These are phyloP conservation scores for Ectropis crepuscularia DNA, from an alignment of 2,888 invertebrate genomes.

Conservation along the genomic window DNA sequence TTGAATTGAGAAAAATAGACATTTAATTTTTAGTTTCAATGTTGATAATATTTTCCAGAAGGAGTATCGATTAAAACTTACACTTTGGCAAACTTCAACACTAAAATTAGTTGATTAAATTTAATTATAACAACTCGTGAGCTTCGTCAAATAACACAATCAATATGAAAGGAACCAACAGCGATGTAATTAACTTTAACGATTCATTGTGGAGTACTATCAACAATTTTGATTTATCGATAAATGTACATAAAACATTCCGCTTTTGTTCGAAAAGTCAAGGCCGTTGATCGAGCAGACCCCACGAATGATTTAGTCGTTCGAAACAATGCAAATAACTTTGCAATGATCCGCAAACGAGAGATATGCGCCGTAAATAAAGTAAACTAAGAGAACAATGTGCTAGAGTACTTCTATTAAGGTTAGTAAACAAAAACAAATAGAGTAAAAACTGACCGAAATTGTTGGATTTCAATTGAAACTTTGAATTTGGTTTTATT, in stretches of 20 bases:
- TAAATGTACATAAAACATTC: slow-evolving; percentile 52
- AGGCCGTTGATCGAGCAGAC: slow-evolving; percentile 50
- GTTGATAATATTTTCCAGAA: not conserved
- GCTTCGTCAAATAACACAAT: slow-evolving; percentile 47
- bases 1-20: no score
- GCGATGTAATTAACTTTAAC: slow-evolving; percentile 57
- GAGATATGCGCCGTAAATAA: slow-evolving; percentile 36
- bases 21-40: no score
- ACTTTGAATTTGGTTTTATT: no score
- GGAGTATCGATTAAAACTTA: not conserved
- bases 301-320: slow-evolving; percentile 50
- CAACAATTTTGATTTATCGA: slow-evolving; percentile 61
- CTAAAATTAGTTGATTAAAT: slow-evolving; percentile 45
- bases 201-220: slow-evolving; percentile 58
- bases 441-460: no score
- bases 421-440: no score
- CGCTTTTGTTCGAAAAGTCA: slow-evolving; percentile 65
- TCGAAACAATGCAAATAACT: slow-evolving; percentile 51
- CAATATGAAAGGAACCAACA: slow-evolving; percentile 46
- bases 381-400: slow-evolving; percentile 36
- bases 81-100: not conserved
- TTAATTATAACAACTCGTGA: slow-evolving; percentile 54
- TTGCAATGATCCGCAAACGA: slow-evolving; percentile 48
- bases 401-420: not conserved
- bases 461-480: no score